A percentile compares a stretch with the other conserved stretches of the same genome.
Evolutionary conservation across 2,888 invertebrate genomes (phyloP).

Genomic region (Hirtodrosophila cameraria): DNA sequence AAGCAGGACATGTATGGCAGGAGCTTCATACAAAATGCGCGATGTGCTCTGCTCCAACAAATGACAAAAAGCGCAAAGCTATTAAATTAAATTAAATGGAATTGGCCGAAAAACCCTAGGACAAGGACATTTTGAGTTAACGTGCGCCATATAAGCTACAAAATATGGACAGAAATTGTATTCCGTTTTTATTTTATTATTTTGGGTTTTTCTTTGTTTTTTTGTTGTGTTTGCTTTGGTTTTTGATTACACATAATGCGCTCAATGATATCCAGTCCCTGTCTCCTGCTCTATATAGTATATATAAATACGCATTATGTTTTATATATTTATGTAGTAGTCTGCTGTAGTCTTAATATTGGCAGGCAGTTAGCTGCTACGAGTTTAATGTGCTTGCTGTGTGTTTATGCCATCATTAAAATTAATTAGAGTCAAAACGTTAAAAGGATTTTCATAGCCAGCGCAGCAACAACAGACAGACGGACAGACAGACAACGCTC

Average conservation of each 20-base stretch:
- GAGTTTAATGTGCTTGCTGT: constrained; percentile 37
- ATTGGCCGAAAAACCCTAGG: constrained; percentile 72
- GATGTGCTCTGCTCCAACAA: constrained; percentile 51
- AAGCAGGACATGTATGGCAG: constrained; percentile 26
- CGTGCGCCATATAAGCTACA: constrained; percentile 35
- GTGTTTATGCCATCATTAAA: constrained; percentile 77
- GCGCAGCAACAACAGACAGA: constrained; percentile 8
- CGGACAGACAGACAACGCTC: background rate
- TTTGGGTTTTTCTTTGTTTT: constrained; percentile 22
- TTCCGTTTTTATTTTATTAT: constrained; percentile 12
- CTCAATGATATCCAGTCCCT: background rate
- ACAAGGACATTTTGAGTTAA: constrained; percentile 42
- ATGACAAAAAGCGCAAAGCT: constrained; percentile 78
- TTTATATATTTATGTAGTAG: constrained; percentile 18
- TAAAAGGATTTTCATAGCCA: constrained; percentile 65
- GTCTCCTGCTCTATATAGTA: background rate
- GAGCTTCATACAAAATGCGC: constrained; percentile 62
- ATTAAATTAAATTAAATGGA: constrained; percentile 81
- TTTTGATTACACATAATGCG: background rate
- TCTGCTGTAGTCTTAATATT: constrained; percentile 36
- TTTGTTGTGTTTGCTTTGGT: background rate
- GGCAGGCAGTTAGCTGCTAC: constrained; percentile 45
- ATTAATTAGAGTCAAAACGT: constrained; percentile 80
- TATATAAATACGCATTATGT: background rate
- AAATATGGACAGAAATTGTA: constrained; percentile 63